Evolutionary conservation across 2,888 invertebrate genomes (phyloP).

Genomic region (Ormia ochracea): DNA sequence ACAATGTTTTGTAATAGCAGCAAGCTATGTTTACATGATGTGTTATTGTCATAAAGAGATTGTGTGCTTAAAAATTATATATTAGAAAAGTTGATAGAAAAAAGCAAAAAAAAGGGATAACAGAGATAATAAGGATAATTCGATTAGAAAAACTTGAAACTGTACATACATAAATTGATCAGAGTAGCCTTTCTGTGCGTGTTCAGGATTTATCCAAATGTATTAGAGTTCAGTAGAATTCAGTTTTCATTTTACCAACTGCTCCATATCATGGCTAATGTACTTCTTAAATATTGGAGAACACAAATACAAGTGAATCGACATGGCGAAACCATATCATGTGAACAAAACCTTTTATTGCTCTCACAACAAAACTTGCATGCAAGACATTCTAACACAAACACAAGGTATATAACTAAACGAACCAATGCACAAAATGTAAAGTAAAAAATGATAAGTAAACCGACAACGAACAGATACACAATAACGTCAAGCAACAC

Average conservation of each 20-base stretch:
- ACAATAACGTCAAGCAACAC: slow-evolving; percentile 15
- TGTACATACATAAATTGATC: too few species aligned
- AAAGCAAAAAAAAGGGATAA: too few species aligned
- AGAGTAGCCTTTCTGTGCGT: too few species aligned
- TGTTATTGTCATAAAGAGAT: neutral
- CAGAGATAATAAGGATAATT: too few species aligned
- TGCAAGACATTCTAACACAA: neutral
- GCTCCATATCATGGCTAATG: too few species aligned
- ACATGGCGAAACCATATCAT: neutral
- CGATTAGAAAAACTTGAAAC: too few species aligned
- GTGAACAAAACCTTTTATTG: neutral
- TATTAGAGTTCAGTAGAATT: too few species aligned
- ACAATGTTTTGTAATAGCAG: neutral
- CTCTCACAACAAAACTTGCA: slow-evolving; percentile 13
- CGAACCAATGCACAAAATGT: slow-evolving; percentile 1
- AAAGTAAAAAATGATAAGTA: neutral
- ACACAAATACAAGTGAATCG: neutral
- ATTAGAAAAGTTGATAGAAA: too few species aligned
- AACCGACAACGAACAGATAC: neutral
- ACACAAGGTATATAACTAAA: neutral
- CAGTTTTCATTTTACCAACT: too few species aligned
- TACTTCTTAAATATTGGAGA: too few species aligned
- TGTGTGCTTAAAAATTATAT: too few species aligned
- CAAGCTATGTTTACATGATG: neutral
- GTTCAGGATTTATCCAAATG: too few species aligned